These are phyloP conservation scores for Cinclus cinclus DNA, from an alignment of 2,113 vertebrate species.

Conservation along the genomic window DNA sequence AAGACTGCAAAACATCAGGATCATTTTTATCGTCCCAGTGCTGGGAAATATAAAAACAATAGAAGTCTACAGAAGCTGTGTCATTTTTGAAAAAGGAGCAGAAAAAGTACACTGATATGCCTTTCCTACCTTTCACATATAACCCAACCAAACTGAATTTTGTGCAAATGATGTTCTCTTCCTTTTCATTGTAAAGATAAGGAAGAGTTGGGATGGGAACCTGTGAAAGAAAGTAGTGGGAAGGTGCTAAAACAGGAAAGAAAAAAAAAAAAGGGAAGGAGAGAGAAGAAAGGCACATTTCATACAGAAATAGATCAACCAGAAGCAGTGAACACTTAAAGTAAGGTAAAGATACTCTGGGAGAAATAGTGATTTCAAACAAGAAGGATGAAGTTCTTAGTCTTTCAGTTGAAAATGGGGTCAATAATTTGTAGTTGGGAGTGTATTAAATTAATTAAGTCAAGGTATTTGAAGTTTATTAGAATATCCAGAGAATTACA, in stretches of 20 bases:
- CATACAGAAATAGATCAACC: neutral
- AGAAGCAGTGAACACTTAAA: neutral
- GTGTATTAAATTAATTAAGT: neutral
- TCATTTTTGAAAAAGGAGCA: neutral
- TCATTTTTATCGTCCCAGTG: neutral
- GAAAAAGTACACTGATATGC: neutral
- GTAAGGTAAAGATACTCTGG: neutral
- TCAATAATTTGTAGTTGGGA: neutral
- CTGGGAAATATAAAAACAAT: neutral
- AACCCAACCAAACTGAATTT: neutral
- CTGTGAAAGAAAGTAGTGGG: neutral
- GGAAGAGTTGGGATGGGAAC: neutral
- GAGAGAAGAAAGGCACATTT: neutral
- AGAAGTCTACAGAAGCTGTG: neutral
- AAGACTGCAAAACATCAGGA: neutral
- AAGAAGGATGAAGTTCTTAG: neutral
- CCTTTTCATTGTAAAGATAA: neutral
- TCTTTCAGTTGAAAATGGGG: neutral
- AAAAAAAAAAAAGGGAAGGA: neutral
- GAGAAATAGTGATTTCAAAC: neutral
- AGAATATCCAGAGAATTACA: neutral
- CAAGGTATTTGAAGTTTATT: neutral
- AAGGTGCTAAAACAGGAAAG: neutral
- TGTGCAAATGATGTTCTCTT: neutral
- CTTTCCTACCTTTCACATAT: neutral